Conservation (phyloP, 2,797 vertebrate species). For the Ibycter americanus region DNA sequence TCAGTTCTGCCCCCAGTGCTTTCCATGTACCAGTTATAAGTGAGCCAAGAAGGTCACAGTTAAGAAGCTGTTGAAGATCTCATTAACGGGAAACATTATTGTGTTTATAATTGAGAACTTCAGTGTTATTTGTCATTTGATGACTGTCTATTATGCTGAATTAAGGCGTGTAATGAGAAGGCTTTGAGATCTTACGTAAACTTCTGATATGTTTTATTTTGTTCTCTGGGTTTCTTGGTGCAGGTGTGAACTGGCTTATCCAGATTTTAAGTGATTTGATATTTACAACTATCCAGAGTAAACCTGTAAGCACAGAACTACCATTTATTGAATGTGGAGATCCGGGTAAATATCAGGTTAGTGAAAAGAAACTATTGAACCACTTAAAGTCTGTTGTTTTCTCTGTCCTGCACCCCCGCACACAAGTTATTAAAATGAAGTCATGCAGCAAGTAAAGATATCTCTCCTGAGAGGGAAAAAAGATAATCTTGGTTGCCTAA, state of each 20-base stretch:
- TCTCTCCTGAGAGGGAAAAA: background rate
- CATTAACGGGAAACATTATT: background rate
- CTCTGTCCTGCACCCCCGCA: background rate
- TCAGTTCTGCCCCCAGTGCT: background rate
- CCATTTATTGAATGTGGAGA: conserved; percentile 71
- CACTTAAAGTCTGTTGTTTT: background rate
- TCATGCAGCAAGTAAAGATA: background rate
- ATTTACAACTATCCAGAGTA: conserved; percentile 40
- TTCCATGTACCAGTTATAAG: background rate
- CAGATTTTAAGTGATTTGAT: conserved; percentile 66
- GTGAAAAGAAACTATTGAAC: conserved; percentile 29
- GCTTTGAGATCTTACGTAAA: background rate
- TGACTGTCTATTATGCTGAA: background rate
- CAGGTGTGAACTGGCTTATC: conserved; percentile 70
- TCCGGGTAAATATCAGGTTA: conserved; percentile 71
- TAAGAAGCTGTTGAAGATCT: background rate
- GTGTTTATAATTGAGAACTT: background rate
- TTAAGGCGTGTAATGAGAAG: background rate
- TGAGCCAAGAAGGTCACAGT: background rate
- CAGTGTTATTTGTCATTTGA: background rate
- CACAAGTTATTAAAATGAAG: conserved; percentile 21
- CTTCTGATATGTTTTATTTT: background rate
- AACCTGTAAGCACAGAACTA: conserved; percentile 45
- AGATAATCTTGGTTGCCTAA: background rate
- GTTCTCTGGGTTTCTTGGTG: conserved; percentile 15